A percentile compares a stretch with the other conserved stretches of the same genome.
phyloP scores from a whole-genome alignment of 2,888 invertebrate species.

The Labia minor region DNA sequence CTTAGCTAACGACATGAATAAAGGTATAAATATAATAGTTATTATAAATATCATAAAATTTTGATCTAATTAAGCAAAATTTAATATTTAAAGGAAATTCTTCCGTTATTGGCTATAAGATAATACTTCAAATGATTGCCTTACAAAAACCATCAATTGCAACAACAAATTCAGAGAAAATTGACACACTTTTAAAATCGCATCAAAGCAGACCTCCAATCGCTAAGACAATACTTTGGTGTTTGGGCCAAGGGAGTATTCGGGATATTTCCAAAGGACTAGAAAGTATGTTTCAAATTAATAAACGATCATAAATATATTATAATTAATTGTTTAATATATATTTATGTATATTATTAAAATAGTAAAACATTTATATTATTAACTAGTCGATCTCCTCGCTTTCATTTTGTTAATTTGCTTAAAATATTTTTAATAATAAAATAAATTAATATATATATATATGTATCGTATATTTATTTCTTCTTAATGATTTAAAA shows the following conservation, averaged over 20 bases:
- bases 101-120: slow-evolving; percentile 54
- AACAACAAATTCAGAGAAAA: slow-evolving; percentile 40
- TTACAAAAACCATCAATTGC: slow-evolving; percentile 52
- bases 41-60: not conserved
- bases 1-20: slow-evolving; percentile 61
- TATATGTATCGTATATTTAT: no score
- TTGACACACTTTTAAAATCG: slow-evolving; percentile 48
- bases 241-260: slow-evolving; percentile 60
- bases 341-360: no score
- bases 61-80: not conserved
- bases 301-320: no score
- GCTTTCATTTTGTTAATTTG: no score
- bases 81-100: slow-evolving; percentile 41
- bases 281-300: slow-evolving; percentile 41
- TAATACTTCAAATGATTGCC: slow-evolving; percentile 59
- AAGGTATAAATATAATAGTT: slow-evolving; percentile 40
- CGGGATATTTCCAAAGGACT: slow-evolving; percentile 54
- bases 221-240: slow-evolving; percentile 63
- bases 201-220: slow-evolving; percentile 66
- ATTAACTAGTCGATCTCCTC: no score
- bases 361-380: no score
- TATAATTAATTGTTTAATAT: no score
- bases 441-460: no score
- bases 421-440: no score
- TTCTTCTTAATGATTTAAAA: no score